Conservation (phyloP, 2,888 invertebrate genomes). For the Apodemia mormo region DNA sequence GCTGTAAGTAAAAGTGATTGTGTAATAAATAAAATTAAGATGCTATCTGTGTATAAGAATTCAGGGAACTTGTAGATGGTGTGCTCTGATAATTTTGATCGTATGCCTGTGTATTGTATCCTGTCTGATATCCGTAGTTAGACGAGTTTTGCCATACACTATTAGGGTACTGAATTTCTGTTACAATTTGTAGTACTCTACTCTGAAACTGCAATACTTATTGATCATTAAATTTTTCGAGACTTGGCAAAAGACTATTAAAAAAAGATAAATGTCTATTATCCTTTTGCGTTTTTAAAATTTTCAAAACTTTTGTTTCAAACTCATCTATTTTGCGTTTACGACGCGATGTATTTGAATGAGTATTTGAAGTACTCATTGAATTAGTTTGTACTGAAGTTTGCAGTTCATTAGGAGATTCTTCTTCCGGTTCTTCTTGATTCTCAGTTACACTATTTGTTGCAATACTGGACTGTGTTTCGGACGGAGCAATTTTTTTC, state of each 20-base stretch:
- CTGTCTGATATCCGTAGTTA: slow-evolving; percentile 27
- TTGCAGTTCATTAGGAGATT: too few relatives aligned
- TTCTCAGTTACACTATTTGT: too few relatives aligned
- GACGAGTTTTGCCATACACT: slow-evolving; percentile 24
- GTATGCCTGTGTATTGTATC: slow-evolving; percentile 24
- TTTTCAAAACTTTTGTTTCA: slow-evolving; percentile 25
- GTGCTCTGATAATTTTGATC: slow-evolving; percentile 24
- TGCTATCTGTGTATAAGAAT: slow-evolving; percentile 16
- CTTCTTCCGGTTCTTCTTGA: too few relatives aligned
- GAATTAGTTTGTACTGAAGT: too few relatives aligned
- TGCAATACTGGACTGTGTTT: too few relatives aligned
- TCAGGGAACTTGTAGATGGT: slow-evolving; percentile 22
- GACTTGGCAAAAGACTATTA: not conserved
- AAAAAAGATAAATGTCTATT: slow-evolving; percentile 22
- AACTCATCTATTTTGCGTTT: slow-evolving; percentile 26
- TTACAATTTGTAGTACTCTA: slow-evolving; percentile 25
- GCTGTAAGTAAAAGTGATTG: too few relatives aligned
- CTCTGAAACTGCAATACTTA: slow-evolving; percentile 23
- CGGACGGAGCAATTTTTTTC: too few relatives aligned
- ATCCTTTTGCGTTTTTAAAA: slow-evolving; percentile 23
- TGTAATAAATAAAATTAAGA: too few relatives aligned
- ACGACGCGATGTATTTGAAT: slow-evolving; percentile 21
- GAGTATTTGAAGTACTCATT: too few relatives aligned
- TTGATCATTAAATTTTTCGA: slow-evolving; percentile 19
- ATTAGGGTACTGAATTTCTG: slow-evolving; percentile 25